A percentile compares a stretch with the other conserved stretches of the same genome.
Conservation (phyloP, 2,113 vertebrate genomes). For the Coptodon bakossiorum region DNA sequence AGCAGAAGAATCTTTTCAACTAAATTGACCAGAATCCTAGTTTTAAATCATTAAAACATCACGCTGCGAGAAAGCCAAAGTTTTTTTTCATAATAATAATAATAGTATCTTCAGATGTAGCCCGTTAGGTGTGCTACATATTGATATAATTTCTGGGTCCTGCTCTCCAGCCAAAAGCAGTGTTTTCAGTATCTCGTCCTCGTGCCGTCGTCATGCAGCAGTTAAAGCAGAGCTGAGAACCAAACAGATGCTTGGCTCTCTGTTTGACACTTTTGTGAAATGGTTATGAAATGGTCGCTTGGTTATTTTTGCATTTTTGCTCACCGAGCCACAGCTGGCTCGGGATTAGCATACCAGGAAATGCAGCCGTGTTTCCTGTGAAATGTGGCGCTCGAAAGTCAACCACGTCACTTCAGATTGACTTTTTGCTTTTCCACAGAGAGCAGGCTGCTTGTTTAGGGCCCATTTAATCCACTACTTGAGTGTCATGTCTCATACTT, state of each 20-base stretch:
- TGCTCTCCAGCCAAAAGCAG: neutral
- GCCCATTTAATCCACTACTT: neutral
- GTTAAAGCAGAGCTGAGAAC: neutral
- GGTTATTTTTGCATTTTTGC: neutral
- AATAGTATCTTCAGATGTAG: neutral
- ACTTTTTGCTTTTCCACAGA: neutral
- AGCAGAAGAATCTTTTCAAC: neutral
- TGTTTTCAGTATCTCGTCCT: neutral
- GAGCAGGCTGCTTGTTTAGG: conserved; percentile 5
- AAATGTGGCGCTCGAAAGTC: neutral
- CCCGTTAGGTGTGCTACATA: neutral
- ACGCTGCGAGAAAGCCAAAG: neutral
- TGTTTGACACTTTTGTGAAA: neutral
- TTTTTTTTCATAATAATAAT: rapidly evolving
- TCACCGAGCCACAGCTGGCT: neutral
- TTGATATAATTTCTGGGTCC: neutral
- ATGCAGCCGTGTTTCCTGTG: neutral
- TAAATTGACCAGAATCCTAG: rapidly evolving
- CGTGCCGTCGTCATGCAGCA: neutral
- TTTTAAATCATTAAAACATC: neutral
- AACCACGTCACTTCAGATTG: neutral
- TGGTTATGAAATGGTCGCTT: neutral
- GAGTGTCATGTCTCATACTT: conserved; percentile 1
- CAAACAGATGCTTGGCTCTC: neutral
- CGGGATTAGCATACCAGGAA: neutral